Conservation (phyloP, 2,888 invertebrate species). For the Drosophila demipolita region DNA sequence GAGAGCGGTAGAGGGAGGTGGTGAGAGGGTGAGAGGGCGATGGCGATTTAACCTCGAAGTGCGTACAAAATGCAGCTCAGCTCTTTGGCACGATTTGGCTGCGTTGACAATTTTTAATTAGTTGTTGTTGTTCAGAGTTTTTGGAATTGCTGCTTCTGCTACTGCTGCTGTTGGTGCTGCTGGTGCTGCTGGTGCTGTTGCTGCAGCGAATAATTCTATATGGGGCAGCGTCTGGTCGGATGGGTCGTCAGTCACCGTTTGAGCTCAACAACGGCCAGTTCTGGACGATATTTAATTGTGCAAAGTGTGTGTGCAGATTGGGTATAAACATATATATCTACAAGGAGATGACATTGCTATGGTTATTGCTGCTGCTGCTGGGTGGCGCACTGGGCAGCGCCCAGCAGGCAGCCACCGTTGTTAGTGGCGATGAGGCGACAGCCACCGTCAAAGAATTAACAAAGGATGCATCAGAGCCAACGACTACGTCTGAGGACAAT, state of each 20-base stretch:
- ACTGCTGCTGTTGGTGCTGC: background rate
- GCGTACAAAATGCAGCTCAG: conserved; percentile 55
- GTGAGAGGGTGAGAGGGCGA: background rate
- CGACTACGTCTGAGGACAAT: background rate
- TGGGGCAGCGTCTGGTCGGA: conserved; percentile 54
- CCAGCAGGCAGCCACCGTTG: conserved; percentile 36
- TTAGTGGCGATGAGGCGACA: conserved; percentile 25
- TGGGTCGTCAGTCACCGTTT: conserved; percentile 66
- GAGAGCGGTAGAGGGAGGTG: background rate
- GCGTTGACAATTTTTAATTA: conserved; percentile 32
- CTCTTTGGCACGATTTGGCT: conserved; percentile 53
- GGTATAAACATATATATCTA: background rate
- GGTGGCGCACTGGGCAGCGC: conserved; percentile 20
- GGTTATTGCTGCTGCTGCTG: conserved; percentile 49
- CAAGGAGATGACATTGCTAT: conserved; percentile 56
- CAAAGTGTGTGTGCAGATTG: conserved; percentile 9
- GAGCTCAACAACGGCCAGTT: conserved; percentile 52
- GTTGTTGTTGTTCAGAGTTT: background rate
- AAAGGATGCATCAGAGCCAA: background rate
- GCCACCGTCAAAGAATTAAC: conserved; percentile 13
- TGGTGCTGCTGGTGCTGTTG: conserved; percentile 3
- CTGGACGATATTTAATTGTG: conserved; percentile 15
- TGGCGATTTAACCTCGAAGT: conserved; percentile 26
- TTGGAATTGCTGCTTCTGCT: conserved; percentile 14
- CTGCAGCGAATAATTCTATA: conserved; percentile 71